These are phyloP conservation scores for Menidia beryllina DNA, from an alignment of 2,113 vertebrate genomes.

Conservation along the genomic window DNA sequence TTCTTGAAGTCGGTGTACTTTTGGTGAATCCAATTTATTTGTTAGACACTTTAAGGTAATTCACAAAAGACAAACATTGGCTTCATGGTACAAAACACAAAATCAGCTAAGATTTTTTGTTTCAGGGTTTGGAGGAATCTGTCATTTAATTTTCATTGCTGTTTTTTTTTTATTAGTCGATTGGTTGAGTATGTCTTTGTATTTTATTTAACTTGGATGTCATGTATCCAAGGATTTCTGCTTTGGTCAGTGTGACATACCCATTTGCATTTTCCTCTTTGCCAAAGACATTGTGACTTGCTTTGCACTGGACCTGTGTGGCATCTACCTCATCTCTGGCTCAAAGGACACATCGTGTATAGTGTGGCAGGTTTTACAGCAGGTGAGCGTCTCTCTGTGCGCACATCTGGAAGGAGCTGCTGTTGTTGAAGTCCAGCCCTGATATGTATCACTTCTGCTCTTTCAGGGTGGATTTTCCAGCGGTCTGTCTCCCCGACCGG, in stretches of 20 bases:
- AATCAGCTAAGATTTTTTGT: too few species aligned
- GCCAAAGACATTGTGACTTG: constrained; percentile 93
- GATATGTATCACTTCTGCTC: not conserved
- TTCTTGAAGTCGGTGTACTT: not conserved
- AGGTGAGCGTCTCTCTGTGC: constrained; percentile 80
- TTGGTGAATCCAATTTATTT: not conserved
- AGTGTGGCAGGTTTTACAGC: constrained; percentile 95
- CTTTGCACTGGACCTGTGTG: constrained; percentile 93
- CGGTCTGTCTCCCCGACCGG: constrained; percentile 88
- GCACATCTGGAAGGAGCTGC: not conserved
- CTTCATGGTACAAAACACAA: too few species aligned
- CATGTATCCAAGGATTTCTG: not conserved
- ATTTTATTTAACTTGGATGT: too few species aligned
- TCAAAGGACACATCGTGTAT: constrained; percentile 97
- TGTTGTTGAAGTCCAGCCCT: not conserved
- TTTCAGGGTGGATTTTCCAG: constrained; percentile 90
- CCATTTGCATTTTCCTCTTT: constrained; percentile 23
- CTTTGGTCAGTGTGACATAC: not conserved
- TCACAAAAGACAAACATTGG: too few species aligned
- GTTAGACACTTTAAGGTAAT: not conserved
- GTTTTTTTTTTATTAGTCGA: too few species aligned
- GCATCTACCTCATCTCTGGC: constrained; percentile 99
- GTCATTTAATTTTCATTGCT: too few species aligned
- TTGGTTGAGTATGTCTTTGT: too few species aligned
- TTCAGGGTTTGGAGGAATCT: too few species aligned